These are phyloP conservation scores for Chrysolina haemoptera DNA, from an alignment of 2,888 invertebrate genomes.

Conservation along the genomic window DNA sequence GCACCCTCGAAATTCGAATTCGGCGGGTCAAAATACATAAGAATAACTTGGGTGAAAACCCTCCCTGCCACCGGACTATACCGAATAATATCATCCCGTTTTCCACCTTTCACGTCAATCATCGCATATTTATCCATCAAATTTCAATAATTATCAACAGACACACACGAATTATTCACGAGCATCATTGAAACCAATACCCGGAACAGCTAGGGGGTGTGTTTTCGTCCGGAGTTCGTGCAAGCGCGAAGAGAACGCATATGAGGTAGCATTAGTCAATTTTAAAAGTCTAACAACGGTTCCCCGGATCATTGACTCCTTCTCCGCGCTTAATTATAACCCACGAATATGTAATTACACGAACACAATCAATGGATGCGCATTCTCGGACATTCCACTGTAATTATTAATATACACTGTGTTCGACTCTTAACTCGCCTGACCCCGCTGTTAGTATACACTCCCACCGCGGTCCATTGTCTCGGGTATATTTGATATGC, in stretches of 20 bases:
- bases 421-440: slow-evolving; percentile 54
- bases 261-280: slow-evolving; percentile 52
- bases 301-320: slow-evolving; percentile 45
- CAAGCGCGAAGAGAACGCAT: slow-evolving; percentile 27
- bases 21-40: no score
- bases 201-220: slow-evolving; percentile 26
- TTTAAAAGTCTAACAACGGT: slow-evolving; percentile 52
- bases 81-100: no score
- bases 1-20: no score
- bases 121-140: neutral
- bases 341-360: slow-evolving; percentile 70
- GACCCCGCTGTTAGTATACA: slow-evolving; percentile 60
- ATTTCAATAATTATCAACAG: slow-evolving; percentile 15
- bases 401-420: slow-evolving; percentile 61
- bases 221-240: slow-evolving; percentile 22
- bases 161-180: neutral
- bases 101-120: neutral
- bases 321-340: slow-evolving; percentile 65
- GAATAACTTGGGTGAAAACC: no score
- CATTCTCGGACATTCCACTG: slow-evolving; percentile 63
- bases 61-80: no score
- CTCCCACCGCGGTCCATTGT: slow-evolving; percentile 58
- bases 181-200: slow-evolving; percentile 20
- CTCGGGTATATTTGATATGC: slow-evolving; percentile 53
- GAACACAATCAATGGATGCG: slow-evolving; percentile 69